Conservation (phyloP, 2,797 vertebrate genomes). For the Selene dorsalis region DNA sequence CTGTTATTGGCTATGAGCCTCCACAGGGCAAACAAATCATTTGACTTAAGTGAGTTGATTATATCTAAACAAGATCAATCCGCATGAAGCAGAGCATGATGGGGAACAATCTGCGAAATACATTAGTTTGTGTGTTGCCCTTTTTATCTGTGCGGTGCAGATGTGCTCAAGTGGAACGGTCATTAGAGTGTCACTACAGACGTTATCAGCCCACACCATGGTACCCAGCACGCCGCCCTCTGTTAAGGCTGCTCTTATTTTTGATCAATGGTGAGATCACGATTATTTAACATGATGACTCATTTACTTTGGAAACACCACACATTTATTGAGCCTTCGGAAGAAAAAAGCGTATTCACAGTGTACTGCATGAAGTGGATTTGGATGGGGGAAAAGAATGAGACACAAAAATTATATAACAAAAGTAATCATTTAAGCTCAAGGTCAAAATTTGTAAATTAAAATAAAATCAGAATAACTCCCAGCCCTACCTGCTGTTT, state of each 20-base stretch:
- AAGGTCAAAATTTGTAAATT: too few relatives aligned
- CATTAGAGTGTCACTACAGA: not conserved
- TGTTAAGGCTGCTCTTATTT: too few relatives aligned
- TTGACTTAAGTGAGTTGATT: not conserved
- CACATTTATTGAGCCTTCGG: too few relatives aligned
- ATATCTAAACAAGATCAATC: not conserved
- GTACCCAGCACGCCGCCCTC: not conserved
- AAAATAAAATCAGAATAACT: too few relatives aligned
- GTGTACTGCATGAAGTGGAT: too few relatives aligned
- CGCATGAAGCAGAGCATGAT: not conserved
- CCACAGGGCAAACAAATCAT: not conserved
- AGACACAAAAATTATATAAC: too few relatives aligned
- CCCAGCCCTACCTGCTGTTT: not conserved
- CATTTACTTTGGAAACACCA: too few relatives aligned
- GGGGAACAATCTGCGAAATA: conserved; percentile 8
- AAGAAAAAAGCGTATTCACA: too few relatives aligned
- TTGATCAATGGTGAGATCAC: too few relatives aligned
- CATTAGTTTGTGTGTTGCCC: not conserved
- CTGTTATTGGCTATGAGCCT: conserved; percentile 27
- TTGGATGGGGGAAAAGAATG: too few relatives aligned
- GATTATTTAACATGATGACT: not conserved
- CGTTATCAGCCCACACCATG: not conserved
- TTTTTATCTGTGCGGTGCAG: not conserved
- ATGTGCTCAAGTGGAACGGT: not conserved
- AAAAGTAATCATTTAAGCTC: too few relatives aligned